Conservation (phyloP, 2,797 vertebrate genomes). For the Enteromius argenteus region DNA sequence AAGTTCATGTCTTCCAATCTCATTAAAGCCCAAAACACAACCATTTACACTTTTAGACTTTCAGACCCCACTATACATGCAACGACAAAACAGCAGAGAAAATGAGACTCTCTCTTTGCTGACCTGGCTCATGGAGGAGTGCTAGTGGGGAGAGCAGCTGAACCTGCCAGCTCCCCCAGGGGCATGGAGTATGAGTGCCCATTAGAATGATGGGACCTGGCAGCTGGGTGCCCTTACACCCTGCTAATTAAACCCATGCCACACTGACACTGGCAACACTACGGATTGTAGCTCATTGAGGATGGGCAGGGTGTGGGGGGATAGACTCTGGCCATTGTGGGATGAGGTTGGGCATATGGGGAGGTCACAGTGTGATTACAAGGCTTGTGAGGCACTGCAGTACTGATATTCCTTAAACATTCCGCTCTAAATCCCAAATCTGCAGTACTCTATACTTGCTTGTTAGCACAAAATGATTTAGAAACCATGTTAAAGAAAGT, state of each 20-base stretch:
- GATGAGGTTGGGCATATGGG: slow-evolving; percentile 25
- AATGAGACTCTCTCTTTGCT: slow-evolving; percentile 19
- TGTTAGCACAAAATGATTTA: neutral
- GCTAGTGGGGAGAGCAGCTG: slow-evolving; percentile 53
- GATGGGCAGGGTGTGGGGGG: slow-evolving; percentile 28
- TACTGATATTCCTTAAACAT: neutral
- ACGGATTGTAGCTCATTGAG: slow-evolving; percentile 49
- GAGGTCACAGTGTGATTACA: slow-evolving; percentile 28
- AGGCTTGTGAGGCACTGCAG: neutral
- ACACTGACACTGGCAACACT: slow-evolving; percentile 45
- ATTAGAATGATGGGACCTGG: slow-evolving; percentile 83
- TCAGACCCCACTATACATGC: neutral
- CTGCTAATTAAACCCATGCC: slow-evolving; percentile 79
- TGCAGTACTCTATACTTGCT: neutral
- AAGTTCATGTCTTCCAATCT: neutral
- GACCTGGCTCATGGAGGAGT: slow-evolving; percentile 35
- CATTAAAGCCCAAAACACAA: neutral
- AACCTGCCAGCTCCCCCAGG: slow-evolving; percentile 71
- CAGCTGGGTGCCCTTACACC: slow-evolving; percentile 76
- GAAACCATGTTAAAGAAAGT: neutral
- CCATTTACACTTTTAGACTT: neutral
- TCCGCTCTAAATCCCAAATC: neutral
- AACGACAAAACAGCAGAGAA: slow-evolving; percentile 14
- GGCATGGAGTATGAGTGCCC: slow-evolving; percentile 74
- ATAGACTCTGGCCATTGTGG: slow-evolving; percentile 46